A percentile compares a stretch with the other conserved stretches of the same genome.
Conservation (phyloP, 2,797 vertebrate genomes). For the Crocidura indochinensis region DNA sequence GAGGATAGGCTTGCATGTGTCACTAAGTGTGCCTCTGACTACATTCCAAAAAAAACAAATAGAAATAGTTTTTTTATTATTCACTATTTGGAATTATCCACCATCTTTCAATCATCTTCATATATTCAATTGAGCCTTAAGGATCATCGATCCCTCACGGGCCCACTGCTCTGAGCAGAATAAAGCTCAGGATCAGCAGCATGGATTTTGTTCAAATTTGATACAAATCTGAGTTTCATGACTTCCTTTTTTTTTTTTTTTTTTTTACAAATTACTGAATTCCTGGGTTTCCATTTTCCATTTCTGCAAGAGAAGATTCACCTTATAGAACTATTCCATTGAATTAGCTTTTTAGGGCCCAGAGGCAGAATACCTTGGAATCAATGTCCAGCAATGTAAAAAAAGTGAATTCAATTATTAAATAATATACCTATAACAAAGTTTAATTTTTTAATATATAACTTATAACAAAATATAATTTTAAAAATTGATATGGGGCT, state of each 20-base stretch:
- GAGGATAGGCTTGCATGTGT: conserved; percentile 57
- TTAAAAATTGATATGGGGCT: no score
- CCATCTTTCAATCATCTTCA: conserved; percentile 48
- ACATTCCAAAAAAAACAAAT: conserved; percentile 64
- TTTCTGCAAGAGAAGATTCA: conserved; percentile 39
- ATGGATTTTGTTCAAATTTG: background rate
- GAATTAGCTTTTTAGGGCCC: no score
- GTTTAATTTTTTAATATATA: background rate
- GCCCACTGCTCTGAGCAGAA: background rate
- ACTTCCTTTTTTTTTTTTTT: no score
- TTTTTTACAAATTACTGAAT: background rate
- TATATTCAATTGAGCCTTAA: background rate
- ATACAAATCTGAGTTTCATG: background rate
- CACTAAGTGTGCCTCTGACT: conserved; percentile 66
- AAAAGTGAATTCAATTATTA: background rate
- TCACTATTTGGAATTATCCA: conserved; percentile 56
- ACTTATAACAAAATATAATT: no score
- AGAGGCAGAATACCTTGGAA: no score
- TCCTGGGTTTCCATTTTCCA: conserved; percentile 44
- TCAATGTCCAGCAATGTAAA: no score
- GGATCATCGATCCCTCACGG: background rate
- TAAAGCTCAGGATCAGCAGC: background rate
- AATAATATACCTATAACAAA: conserved; percentile 4
- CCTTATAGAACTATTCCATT: background rate
- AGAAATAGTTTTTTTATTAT: conserved; percentile 72